Percentiles rank a stretch among this genome's conserved stretches.
Evolutionary conservation across 2,797 vertebrate genomes (phyloP).

Genomic region (Stomatorhinus walkeri): DNA sequence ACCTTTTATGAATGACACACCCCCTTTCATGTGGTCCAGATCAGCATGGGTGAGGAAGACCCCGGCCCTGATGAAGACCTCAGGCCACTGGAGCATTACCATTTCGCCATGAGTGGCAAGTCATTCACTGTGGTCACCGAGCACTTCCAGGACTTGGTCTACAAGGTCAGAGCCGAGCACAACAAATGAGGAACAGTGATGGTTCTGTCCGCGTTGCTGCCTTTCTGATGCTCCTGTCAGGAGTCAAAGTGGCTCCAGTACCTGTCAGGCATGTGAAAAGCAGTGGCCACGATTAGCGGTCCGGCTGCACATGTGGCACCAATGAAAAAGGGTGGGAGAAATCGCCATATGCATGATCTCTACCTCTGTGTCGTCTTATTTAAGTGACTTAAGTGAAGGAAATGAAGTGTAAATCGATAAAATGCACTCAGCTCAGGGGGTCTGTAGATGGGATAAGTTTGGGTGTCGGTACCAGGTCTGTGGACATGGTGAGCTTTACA

Average conservation of each 20-base stretch:
- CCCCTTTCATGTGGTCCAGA: slow-evolving; percentile 67
- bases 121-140: slow-evolving; percentile 87
- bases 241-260: neutral
- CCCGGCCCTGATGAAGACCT: slow-evolving; percentile 62
- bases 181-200: neutral
- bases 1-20: neutral
- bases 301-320: neutral
- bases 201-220: neutral
- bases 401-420: neutral
- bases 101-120: slow-evolving; percentile 97
- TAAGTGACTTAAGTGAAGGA: neutral
- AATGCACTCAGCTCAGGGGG: neutral
- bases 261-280: neutral
- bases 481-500: neutral
- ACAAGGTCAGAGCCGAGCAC: slow-evolving; percentile 63
- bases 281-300: neutral
- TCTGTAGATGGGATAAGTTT: neutral
- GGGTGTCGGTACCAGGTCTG: neutral
- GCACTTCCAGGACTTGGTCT: slow-evolving; percentile 91
- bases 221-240: neutral
- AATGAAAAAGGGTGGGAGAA: neutral
- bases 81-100: slow-evolving; percentile 63
- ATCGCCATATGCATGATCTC: neutral
- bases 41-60: slow-evolving; percentile 68
- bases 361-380: neutral